These are phyloP conservation scores for Falcunculus frontatus DNA, from an alignment of 2,113 vertebrate species.

Conservation along the genomic window DNA sequence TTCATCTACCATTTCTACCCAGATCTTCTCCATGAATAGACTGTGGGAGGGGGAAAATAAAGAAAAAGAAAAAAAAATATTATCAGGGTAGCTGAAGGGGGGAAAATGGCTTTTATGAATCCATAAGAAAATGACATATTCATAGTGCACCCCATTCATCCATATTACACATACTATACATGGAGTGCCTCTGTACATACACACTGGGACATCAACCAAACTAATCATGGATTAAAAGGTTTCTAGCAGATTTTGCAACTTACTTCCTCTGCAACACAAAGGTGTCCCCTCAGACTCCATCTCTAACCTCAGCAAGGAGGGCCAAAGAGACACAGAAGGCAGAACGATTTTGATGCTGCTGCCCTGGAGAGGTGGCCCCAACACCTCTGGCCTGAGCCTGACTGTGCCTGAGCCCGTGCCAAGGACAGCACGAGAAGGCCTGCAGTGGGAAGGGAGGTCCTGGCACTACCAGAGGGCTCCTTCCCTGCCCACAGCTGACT, in stretches of 20 bases:
- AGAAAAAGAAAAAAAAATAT: not conserved
- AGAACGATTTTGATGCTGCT: accelerated
- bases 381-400: not conserved
- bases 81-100: not conserved
- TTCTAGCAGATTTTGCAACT: not conserved
- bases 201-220: not conserved
- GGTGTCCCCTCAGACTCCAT: not conserved
- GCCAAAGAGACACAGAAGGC: not conserved
- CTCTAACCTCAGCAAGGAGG: not conserved
- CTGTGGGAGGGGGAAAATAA: too few relatives aligned
- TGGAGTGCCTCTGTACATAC: not conserved
- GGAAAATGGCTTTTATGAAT: not conserved
- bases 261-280: not conserved
- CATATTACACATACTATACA: too few relatives aligned
- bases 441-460: not conserved
- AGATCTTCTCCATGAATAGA: not conserved
- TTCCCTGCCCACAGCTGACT: not conserved
- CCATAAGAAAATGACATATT: not conserved
- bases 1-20: not conserved
- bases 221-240: not conserved
- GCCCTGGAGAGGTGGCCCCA: accelerated
- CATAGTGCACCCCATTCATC: not conserved
- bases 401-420: not conserved
- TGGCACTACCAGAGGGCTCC: not conserved
- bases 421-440: not conserved